phyloP scores from a whole-genome alignment of 2,797 vertebrate species.

The Sebastes ruberrimus region DNA sequence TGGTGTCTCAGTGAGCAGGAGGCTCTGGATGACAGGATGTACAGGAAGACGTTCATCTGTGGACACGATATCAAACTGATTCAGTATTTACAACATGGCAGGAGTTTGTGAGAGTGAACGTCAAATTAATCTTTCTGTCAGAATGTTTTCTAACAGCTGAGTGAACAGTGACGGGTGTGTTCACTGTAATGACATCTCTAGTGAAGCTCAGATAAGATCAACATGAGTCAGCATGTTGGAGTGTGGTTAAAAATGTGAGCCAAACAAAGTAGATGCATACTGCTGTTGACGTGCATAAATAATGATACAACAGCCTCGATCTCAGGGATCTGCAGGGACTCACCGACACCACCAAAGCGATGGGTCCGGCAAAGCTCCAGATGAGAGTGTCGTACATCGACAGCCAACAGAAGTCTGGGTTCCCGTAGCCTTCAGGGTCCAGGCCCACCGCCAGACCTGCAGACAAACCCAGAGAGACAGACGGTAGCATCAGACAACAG shows the following conservation, averaged over 20 bases:
- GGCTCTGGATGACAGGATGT: slow-evolving; percentile 87
- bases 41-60: slow-evolving; percentile 92
- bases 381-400: slow-evolving; percentile 93
- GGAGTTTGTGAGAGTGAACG: neutral
- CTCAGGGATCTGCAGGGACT: slow-evolving; percentile 50
- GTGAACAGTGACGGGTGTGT: neutral
- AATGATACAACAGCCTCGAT: neutral
- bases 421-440: slow-evolving; percentile 95
- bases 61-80: slow-evolving; percentile 20
- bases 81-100: neutral
- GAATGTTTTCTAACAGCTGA: neutral
- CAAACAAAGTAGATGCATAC: neutral
- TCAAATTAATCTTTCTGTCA: neutral
- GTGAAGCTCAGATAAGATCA: neutral
- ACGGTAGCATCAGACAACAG: neutral
- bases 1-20: slow-evolving; percentile 84
- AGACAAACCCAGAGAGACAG: neutral
- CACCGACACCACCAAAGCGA: slow-evolving; percentile 88
- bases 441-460: slow-evolving; percentile 93
- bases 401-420: slow-evolving; percentile 97
- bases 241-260: neutral
- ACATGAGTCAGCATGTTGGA: neutral
- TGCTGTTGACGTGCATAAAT: neutral
- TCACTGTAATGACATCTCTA: neutral
- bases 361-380: slow-evolving; percentile 95